These are phyloP conservation scores for Calephelis virginiensis DNA, from an alignment of 1,140 invertebrate species.

Conservation along the genomic window DNA sequence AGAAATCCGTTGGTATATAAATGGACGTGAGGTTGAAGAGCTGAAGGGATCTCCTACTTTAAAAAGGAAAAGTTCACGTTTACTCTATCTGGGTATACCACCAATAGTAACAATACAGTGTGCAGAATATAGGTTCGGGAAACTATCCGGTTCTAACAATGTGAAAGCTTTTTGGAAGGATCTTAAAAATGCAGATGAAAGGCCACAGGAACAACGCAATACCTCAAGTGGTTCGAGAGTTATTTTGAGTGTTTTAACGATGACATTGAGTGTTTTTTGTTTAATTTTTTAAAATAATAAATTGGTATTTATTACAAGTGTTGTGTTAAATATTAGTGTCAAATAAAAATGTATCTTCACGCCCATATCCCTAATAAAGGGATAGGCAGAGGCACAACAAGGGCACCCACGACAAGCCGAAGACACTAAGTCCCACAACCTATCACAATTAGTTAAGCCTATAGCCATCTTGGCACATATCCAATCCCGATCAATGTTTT, in stretches of 20 bases:
- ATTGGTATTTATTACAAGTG: no score
- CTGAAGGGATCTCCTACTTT: slow-evolving; percentile 45
- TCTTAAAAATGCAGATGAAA: slow-evolving; percentile 36
- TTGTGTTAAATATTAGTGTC: no score
- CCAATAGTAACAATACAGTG: slow-evolving; percentile 63
- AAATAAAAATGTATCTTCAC: no score
- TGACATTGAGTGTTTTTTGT: slow-evolving; percentile 28
- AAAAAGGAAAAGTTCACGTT: slow-evolving; percentile 46
- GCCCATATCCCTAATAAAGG: no score
- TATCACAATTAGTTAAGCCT: no score
- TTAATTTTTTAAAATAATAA: slow-evolving; percentile 17
- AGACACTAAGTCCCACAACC: no score
- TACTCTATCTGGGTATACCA: slow-evolving; percentile 53
- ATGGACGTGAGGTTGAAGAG: slow-evolving; percentile 51
- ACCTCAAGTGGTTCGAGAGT: slow-evolving; percentile 20
- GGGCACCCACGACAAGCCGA: no score
- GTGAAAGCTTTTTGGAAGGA: slow-evolving; percentile 54
- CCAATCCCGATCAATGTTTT: no score
- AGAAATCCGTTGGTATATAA: slow-evolving; percentile 67
- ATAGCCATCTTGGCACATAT: no score
- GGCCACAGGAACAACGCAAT: slow-evolving; percentile 49
- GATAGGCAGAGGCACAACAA: no score
- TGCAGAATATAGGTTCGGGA: slow-evolving; percentile 58
- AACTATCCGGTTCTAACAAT: slow-evolving; percentile 54
- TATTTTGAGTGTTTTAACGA: slow-evolving; percentile 25